phyloP scores from a whole-genome alignment of 2,113 vertebrate genomes.

The human (Homo sapiens) region GRCh38 chr2:44952501-44953000 shows the following conservation, averaged over 20 bases:
- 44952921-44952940: rapidly evolving
- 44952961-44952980: not conserved
- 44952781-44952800: not conserved
- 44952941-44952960: rapidly evolving
- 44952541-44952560: slow-evolving; percentile 87
- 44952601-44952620: slow-evolving; percentile 84
- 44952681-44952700: rapidly evolving
- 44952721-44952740: not conserved
- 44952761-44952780: not conserved
- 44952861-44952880: not conserved
- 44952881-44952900: not conserved
- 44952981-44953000: rapidly evolving
- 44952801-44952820: not conserved
- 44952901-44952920: rapidly evolving
- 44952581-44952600: slow-evolving; percentile 82
- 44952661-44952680: not conserved
- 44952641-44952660: slow-evolving; percentile 50
- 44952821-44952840: not conserved
- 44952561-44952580: slow-evolving; percentile 87
- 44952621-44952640: slow-evolving; percentile 82
- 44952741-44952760: rapidly evolving
- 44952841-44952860: not conserved
- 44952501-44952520: slow-evolving; percentile 84
- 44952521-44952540: slow-evolving; percentile 87
- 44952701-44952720: not conserved